Evolutionary conservation across 2,113 vertebrate species (phyloP).

Genomic region (Taxidea taxus): DNA sequence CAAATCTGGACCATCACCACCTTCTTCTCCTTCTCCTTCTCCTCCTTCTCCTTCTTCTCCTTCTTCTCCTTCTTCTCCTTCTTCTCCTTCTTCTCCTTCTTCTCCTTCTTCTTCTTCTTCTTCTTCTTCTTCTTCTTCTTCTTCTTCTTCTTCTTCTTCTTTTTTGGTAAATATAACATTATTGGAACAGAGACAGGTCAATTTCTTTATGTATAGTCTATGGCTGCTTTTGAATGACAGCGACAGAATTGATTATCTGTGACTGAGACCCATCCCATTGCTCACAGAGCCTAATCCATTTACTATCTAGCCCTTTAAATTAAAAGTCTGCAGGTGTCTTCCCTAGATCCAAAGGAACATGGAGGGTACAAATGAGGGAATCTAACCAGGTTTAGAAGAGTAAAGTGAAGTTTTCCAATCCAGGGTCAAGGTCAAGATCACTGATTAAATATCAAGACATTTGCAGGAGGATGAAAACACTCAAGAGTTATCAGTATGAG

Average conservation of each 20-base stretch:
- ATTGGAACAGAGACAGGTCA: background rate
- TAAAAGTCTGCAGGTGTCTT: background rate
- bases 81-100: background rate
- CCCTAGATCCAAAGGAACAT: background rate
- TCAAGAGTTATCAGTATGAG: background rate
- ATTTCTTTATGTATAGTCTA: background rate
- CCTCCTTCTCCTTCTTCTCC: background rate
- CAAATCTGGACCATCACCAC: background rate
- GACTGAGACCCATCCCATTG: background rate
- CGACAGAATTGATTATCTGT: background rate
- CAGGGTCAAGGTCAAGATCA: background rate
- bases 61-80: background rate
- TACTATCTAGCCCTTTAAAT: background rate
- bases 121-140: background rate
- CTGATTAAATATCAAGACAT: background rate
- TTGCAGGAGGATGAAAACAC: background rate
- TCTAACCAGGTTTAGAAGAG: background rate
- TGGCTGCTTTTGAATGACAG: background rate
- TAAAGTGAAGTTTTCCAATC: background rate
- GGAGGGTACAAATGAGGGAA: background rate
- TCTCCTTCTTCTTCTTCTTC: background rate
- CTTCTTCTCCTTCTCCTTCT: background rate
- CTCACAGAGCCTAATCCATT: background rate
- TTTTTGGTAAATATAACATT: background rate
- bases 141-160: background rate